Percentiles rank a stretch among this genome's conserved stretches.
Conservation (phyloP, 2,888 invertebrate genomes). For the Capitulum mitella region DNA sequence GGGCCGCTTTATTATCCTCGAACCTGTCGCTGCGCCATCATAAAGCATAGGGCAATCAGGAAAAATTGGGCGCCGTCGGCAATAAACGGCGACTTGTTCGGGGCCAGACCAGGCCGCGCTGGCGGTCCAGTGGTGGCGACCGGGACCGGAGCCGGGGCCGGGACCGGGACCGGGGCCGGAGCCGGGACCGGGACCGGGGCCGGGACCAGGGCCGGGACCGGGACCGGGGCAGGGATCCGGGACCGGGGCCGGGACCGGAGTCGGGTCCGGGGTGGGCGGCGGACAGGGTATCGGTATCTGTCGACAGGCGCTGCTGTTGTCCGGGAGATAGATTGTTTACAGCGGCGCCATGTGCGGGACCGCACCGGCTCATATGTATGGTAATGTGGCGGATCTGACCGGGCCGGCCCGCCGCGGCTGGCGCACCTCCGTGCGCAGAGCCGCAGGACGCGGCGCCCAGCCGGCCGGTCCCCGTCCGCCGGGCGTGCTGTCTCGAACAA, state of each 20-base stretch:
- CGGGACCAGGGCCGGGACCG: no score
- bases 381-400: background rate
- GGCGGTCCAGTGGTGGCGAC: no score
- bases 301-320: background rate
- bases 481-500: no score
- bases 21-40: background rate
- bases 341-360: background rate
- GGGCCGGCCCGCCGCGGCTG: background rate
- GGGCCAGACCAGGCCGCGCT: background rate
- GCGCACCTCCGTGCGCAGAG: background rate
- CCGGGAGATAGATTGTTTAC: constrained; percentile 1
- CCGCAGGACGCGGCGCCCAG: no score
- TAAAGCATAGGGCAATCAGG: background rate
- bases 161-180: no score
- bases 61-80: background rate
- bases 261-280: background rate
- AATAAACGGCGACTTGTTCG: background rate
- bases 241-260: no score
- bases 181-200: no score
- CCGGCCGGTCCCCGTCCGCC: no score
- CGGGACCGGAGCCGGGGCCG: no score
- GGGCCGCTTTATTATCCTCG: background rate
- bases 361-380: background rate
- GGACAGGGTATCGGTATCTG: background rate
- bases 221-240: no score